Conservation (phyloP, 2,888 invertebrate genomes). For the Drosophila aldrichi region DNA sequence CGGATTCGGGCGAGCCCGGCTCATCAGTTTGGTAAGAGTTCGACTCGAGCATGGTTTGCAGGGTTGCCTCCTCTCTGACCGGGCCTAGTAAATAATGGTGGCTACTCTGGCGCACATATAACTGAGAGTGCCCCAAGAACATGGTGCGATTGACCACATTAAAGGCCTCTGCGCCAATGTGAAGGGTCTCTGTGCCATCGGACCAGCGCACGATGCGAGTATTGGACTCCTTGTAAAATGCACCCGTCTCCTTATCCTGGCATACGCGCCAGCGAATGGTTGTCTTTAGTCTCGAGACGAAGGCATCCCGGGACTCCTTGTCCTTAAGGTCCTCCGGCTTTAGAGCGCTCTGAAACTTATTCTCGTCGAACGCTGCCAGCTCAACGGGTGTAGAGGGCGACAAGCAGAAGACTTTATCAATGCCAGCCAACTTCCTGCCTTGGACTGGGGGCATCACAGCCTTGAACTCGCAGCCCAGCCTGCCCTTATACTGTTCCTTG, state of each 20-base stretch:
- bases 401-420: conserved; percentile 27
- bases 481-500: conserved; percentile 10
- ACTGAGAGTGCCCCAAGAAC: conserved; percentile 12
- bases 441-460: conserved; percentile 20
- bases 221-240: conserved; percentile 47
- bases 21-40: conserved; percentile 44
- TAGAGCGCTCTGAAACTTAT: background rate
- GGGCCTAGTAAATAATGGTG: conserved; percentile 34
- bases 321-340: conserved; percentile 25
- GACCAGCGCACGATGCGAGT: conserved; percentile 56
- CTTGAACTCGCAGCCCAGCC: conserved; percentile 38
- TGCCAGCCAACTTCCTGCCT: background rate
- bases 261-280: conserved; percentile 59
- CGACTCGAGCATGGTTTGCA: conserved; percentile 56
- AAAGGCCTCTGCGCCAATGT: conserved; percentile 61
- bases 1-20: conserved; percentile 4
- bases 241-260: conserved; percentile 17
- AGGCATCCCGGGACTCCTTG: conserved; percentile 24
- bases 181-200: conserved; percentile 58
- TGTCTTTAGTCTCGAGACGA: conserved; percentile 29
- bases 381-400: conserved; percentile 45
- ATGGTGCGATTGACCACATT: conserved; percentile 43
- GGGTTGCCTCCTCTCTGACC: conserved; percentile 28
- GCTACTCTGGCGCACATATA: conserved; percentile 39
- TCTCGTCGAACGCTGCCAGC: conserved; percentile 16